A percentile compares a stretch with the other conserved stretches of the same genome.
phyloP scores from a whole-genome alignment of 2,797 vertebrate species.

The Hybognathus amarus region DNA sequence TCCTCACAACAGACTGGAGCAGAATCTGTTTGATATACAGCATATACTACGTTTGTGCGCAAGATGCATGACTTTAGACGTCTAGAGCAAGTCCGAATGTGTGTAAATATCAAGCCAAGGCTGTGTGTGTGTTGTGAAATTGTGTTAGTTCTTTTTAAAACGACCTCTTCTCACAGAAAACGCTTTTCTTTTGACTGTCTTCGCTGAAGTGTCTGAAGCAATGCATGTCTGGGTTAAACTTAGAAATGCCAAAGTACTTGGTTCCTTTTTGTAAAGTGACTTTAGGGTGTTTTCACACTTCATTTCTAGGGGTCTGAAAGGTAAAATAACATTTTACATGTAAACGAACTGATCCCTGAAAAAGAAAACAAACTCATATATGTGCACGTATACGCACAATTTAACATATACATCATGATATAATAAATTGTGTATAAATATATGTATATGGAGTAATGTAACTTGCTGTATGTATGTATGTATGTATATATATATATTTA shows the following conservation, averaged over 20 bases:
- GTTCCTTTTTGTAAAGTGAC: background rate
- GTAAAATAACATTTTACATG: background rate
- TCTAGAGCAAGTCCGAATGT: background rate
- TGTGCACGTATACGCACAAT: no score
- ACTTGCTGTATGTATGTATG: no score
- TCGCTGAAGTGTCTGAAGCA: background rate
- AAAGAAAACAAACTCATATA: background rate
- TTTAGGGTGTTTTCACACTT: background rate
- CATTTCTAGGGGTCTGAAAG: background rate
- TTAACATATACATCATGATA: no score
- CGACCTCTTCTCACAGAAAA: background rate
- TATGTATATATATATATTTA: no score
- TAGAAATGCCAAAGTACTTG: background rate
- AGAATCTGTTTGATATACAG: background rate
- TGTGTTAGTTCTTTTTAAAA: background rate
- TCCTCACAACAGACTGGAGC: slow-evolving; percentile 49
- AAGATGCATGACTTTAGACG: slow-evolving; percentile 2
- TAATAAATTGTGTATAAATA: no score
- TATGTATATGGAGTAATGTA: no score
- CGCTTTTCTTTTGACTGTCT: background rate
- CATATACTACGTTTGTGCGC: background rate
- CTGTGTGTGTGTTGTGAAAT: background rate
- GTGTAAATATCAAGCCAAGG: slow-evolving; percentile 1
- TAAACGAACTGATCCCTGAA: background rate
- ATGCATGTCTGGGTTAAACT: background rate